These are phyloP conservation scores for Penaeus chinensis DNA, from an alignment of 1,140 invertebrate species.

Conservation along the genomic window DNA sequence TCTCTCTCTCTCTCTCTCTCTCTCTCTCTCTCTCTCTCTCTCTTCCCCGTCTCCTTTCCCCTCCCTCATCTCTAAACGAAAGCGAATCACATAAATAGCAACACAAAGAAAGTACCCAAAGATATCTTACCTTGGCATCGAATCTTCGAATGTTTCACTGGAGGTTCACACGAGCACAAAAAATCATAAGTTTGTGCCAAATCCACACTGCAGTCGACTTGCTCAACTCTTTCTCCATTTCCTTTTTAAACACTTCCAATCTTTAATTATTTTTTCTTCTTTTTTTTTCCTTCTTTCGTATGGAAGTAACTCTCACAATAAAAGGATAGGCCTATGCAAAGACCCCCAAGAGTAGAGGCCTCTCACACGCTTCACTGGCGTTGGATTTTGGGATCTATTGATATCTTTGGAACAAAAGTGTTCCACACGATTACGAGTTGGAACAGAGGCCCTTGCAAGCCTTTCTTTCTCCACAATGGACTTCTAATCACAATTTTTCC, in stretches of 20 bases:
- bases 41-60: too few species aligned
- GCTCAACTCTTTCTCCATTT: slow-evolving; percentile 38
- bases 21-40: too few species aligned
- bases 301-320: slow-evolving; percentile 18
- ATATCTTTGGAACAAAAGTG: not conserved
- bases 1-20: too few species aligned
- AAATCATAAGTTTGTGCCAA: slow-evolving; percentile 31
- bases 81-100: not conserved
- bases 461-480: slow-evolving; percentile 41
- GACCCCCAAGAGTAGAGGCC: not conserved
- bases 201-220: slow-evolving; percentile 36
- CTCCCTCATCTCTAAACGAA: not conserved
- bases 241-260: slow-evolving; percentile 33
- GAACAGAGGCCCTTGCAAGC: slow-evolving; percentile 35
- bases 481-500: slow-evolving; percentile 14
- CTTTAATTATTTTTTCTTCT: too few species aligned
- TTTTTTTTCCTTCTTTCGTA: too few species aligned
- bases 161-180: slow-evolving; percentile 31
- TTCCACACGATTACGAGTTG: slow-evolving; percentile 36
- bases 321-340: too few species aligned
- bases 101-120: too few species aligned
- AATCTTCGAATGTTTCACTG: slow-evolving; percentile 14
- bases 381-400: not conserved
- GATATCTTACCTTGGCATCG: slow-evolving; percentile 43
- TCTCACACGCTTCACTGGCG: slow-evolving; percentile 10